Evolutionary conservation across 2,113 vertebrate species (phyloP).

Genomic region (Anarhynchus alexandrinus): DNA sequence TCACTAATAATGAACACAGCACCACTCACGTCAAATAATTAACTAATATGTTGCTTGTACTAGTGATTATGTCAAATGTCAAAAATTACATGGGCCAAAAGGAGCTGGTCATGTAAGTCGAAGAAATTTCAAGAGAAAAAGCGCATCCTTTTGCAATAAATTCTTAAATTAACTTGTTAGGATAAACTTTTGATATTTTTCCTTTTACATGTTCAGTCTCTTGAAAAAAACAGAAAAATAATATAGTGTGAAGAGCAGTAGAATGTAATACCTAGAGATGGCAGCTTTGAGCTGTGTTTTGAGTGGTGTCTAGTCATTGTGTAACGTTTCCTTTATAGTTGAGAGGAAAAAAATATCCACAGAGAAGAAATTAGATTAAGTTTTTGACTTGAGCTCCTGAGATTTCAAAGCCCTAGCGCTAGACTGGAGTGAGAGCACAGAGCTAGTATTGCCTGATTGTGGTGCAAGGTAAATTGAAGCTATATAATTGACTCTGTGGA

Average conservation of each 20-base stretch:
- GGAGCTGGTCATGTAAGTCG: neutral
- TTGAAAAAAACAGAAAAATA: neutral
- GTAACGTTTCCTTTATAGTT: neutral
- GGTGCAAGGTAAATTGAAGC: constrained; percentile 32
- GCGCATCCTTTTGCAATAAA: neutral
- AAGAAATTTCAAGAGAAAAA: neutral
- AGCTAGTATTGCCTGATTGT: neutral
- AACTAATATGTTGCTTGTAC: neutral
- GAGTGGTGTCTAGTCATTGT: neutral
- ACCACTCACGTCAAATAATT: neutral
- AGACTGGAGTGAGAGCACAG: neutral
- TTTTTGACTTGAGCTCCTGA: constrained; percentile 46
- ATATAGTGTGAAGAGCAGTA: neutral
- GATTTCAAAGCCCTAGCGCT: constrained; percentile 37
- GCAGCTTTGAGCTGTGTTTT: constrained; percentile 56
- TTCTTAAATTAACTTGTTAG: neutral
- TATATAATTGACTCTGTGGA: constrained; percentile 34
- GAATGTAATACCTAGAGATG: constrained; percentile 19
- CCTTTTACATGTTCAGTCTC: neutral
- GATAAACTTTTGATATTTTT: neutral
- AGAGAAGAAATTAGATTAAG: constrained; percentile 46
- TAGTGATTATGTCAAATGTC: neutral
- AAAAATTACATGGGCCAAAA: neutral
- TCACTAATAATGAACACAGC: neutral
- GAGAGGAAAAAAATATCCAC: constrained; percentile 13